Percentiles rank a stretch among this genome's conserved stretches.
Conservation (phyloP, 2,113 vertebrate genomes). For the Dasyornis broadbenti region DNA sequence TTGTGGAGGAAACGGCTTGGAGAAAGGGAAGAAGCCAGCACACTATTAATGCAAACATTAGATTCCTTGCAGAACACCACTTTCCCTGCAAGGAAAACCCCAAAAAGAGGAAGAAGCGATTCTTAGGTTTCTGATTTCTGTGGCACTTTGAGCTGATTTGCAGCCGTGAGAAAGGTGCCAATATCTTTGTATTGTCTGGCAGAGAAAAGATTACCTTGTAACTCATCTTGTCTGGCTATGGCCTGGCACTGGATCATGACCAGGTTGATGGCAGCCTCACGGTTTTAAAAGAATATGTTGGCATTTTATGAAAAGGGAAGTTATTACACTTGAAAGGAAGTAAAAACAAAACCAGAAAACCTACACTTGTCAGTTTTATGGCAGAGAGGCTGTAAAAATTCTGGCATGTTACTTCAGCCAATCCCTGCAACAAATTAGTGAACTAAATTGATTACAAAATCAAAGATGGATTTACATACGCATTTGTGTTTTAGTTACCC, state of each 20-base stretch:
- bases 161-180: constrained; percentile 29
- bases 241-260: constrained; percentile 48
- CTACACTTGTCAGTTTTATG: constrained; percentile 51
- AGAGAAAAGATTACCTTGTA: constrained; percentile 46
- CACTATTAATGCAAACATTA: constrained; percentile 4
- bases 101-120: neutral
- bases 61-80: neutral
- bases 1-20: neutral
- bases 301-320: constrained; percentile 63
- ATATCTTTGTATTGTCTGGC: constrained; percentile 50
- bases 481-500: constrained; percentile 4
- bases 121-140: constrained; percentile 28
- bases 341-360: constrained; percentile 53
- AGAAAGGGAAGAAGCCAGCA: neutral
- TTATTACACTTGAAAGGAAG: constrained; percentile 64
- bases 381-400: constrained; percentile 43
- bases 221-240: constrained; percentile 50
- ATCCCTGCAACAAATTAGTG: constrained; percentile 52
- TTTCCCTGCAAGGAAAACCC: neutral
- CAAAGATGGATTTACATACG: constrained; percentile 49
- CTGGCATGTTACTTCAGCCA: constrained; percentile 15
- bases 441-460: constrained; percentile 47
- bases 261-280: constrained; percentile 53
- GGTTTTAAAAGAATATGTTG: constrained; percentile 51
- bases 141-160: constrained; percentile 34